Base-by-base conservation (phyloP, 2,113 vertebrate species). In the Alethe castanea region DNA sequence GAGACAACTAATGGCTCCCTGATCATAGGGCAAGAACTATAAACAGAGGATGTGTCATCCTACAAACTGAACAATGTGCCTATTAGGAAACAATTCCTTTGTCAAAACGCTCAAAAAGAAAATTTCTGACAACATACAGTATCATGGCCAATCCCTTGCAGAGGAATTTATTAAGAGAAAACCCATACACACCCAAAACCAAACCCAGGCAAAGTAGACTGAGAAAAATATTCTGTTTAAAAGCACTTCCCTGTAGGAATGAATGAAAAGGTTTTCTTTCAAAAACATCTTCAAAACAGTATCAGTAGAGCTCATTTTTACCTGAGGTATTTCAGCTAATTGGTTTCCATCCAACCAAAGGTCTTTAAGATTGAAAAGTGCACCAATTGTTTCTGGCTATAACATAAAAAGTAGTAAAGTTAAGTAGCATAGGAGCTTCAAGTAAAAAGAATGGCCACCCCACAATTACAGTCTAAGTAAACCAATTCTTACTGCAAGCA, bases 291-390 rank as follows among this genome's bases (percentile, higher is more conserved):
- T 93, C 56, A 76, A 77, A 95, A 77, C 33, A 56, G 18, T 57
- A 67, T 40, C 20, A 60, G 36, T 6, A 74, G 26, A 89, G 35
- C 24, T 67, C 22, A 54, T 59, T 73, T 97, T 98, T 98, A 99
- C 99, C 98, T 98, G 97, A 98, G 99, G 99, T 98, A 99, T 98
- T 95, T 99, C 98, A 11, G 97, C 95, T 94, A 99, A 97, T 73
- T 99, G 99, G 98, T 99, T 99, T 97, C 99, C 99, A 96, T 99
- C 99, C 96, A 99, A 97, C 99, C 99, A 99, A 96, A 99, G 97
- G 96, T 99, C 99, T 97, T 99, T 99, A 56, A 99, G 97, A 96
- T 98, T 99, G 96, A 99, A 97, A 97, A 99, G 99, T 98, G 98
- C 98, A 94, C 99, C 99, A 96, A 99, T 99, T 95, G 99, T 99